A percentile compares a stretch with the other conserved stretches of the same genome.
These are phyloP conservation scores for Mythimna loreyi DNA, from an alignment of 2,888 invertebrate genomes.

Conservation along the genomic window DNA sequence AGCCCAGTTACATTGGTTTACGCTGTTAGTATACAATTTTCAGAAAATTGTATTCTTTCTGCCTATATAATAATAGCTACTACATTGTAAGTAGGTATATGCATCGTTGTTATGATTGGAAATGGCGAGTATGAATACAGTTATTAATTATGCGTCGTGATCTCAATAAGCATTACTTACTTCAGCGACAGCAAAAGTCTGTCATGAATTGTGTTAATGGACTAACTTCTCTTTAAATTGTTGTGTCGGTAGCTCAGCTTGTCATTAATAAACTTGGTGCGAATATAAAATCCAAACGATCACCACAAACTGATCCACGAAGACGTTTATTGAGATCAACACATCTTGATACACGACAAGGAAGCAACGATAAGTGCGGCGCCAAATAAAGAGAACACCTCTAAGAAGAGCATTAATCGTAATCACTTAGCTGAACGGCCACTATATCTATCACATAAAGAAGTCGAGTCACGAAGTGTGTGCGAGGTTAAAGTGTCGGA, in stretches of 20 bases:
- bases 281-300: slow-evolving; percentile 27
- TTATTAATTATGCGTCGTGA: not conserved
- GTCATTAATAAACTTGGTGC: slow-evolving; percentile 11
- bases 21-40: not conserved
- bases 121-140: slow-evolving; percentile 1
- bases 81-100: no score
- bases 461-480: slow-evolving; percentile 78
- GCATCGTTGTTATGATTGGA: not conserved
- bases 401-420: slow-evolving; percentile 67
- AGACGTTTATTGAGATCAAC: slow-evolving; percentile 50
- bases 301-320: slow-evolving; percentile 23
- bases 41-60: not conserved
- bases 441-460: slow-evolving; percentile 73
- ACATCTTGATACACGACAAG: slow-evolving; percentile 51
- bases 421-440: slow-evolving; percentile 65
- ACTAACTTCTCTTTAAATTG: slow-evolving; percentile 1
- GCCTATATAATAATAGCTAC: slow-evolving; percentile 5
- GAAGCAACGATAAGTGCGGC: slow-evolving; percentile 53
- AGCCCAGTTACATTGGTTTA: not conserved
- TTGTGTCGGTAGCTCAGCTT: slow-evolving; percentile 9
- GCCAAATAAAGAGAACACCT: slow-evolving; percentile 61
- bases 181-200: slow-evolving; percentile 16
- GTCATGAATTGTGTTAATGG: slow-evolving; percentile 12
- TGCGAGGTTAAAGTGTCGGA: slow-evolving; percentile 76
- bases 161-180: slow-evolving; percentile 16